Base-by-base conservation (phyloP, 2,113 vertebrate species). In the Glaucomys volans region DNA sequence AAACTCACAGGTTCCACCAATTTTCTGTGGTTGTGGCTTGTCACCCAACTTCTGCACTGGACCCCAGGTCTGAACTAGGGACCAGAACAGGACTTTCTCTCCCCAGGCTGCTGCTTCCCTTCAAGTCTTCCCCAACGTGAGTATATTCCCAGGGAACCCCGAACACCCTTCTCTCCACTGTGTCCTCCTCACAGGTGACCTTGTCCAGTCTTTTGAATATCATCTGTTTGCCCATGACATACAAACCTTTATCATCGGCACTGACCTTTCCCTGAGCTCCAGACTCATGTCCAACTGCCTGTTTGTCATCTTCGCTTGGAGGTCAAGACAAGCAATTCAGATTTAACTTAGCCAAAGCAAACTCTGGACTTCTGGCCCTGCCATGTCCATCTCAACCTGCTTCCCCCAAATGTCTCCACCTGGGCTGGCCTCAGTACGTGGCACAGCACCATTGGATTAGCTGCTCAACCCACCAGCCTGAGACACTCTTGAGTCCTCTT, bases 211-310 rank as follows among this genome's bases (percentile, higher is more conserved):
- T 87, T 72, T 62, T 69, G 88, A 90, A 90, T 66, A 52, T 40
- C 40, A 20, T 79, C 54, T 47, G 10, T 66, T 71, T 88, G 54
- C 64, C 76, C 28, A 5, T 50, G 72, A 71, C 50, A 93, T 76
- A 79, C 42, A 87, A 37, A 87, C 62, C 44, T 72, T 0, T 54
- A 1, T 91, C 66, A 66, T 50, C 62, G 47, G 57, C 18, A 11
- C 69, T 64, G 92, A 87, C 44, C 20, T 67, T 22, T 47, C 40
- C 16, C 54, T 37, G 71, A 71, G 81, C 30, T 80, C 90, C 79
- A 74, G 64, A 52, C 35, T 76, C 66, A 2, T 13, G 32, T 5
- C 30, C 57, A 54, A 37, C 74, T 52, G 40, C 44, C 76, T 37
- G 6, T 54, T 47, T 66, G 24, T 75, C 54, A 74, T 52, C 87